phyloP scores from a whole-genome alignment of 2,888 invertebrate genomes.

The Protonemura montana region DNA sequence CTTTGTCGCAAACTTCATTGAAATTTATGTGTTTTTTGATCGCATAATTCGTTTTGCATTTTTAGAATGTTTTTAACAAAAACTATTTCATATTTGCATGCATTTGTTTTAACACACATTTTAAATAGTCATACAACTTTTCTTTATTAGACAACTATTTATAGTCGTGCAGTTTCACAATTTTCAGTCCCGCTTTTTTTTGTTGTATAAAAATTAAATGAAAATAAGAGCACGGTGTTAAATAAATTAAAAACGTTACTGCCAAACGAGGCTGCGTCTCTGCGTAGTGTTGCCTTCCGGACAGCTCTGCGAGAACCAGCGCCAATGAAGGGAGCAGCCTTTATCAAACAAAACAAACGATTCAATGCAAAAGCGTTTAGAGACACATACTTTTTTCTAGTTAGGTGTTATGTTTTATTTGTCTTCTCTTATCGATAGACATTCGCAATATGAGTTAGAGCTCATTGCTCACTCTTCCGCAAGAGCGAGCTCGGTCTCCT shows the following conservation, averaged over 20 bases:
- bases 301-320: neutral
- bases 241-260: neutral
- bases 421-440: neutral
- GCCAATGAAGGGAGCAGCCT: neutral
- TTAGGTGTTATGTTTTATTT: neutral
- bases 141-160: conserved; percentile 1
- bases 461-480: neutral
- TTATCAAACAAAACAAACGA: neutral
- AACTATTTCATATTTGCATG: neutral
- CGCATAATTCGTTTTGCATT: conserved; percentile 12
- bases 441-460: neutral
- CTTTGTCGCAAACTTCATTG: conserved; percentile 12
- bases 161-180: neutral
- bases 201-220: neutral
- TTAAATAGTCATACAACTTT: conserved; percentile 4
- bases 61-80: neutral
- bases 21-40: conserved; percentile 12
- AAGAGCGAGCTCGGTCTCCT: neutral
- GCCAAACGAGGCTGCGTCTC: neutral
- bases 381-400: neutral
- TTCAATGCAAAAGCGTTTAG: neutral
- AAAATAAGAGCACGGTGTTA: neutral
- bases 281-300: neutral
- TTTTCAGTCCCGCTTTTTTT: neutral
- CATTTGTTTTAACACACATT: neutral